Percentiles rank a stretch among this genome's conserved stretches.
Conservation (phyloP, 2,113 vertebrate species). For the Pterophyllum scalare region DNA sequence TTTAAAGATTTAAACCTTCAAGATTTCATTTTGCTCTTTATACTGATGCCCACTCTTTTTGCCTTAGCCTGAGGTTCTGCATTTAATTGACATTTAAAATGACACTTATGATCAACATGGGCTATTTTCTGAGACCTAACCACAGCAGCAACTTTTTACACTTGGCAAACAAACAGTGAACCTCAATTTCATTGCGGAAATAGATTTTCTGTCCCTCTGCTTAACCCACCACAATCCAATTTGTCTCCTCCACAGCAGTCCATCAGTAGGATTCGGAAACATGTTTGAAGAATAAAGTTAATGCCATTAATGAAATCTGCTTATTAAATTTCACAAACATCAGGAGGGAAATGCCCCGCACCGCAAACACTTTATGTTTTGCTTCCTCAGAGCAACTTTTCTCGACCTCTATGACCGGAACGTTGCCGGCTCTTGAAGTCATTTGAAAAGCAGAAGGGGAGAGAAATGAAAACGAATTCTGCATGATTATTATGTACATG, state of each 20-base stretch:
- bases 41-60: slow-evolving; percentile 25
- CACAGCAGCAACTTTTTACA: slow-evolving; percentile 12
- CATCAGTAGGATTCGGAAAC: neutral
- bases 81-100: slow-evolving; percentile 62
- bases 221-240: neutral
- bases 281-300: neutral
- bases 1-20: slow-evolving; percentile 9
- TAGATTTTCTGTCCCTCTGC: neutral
- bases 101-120: slow-evolving; percentile 2
- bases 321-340: neutral
- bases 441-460: neutral
- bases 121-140: slow-evolving; percentile 26
- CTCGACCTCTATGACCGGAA: neutral
- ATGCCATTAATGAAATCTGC: neutral
- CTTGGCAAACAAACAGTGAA: neutral
- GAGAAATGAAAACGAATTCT: neutral
- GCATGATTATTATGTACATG: neutral
- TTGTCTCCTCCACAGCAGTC: neutral
- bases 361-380: neutral
- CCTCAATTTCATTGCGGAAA: neutral
- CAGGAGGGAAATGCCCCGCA: neutral
- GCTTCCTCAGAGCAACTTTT: neutral
- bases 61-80: neutral
- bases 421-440: neutral
- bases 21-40: neutral